Evolutionary conservation across 2,888 invertebrate species (phyloP), one percentile per base, ranked within the genome.

Genomic region (Germaria angustata): DNA sequence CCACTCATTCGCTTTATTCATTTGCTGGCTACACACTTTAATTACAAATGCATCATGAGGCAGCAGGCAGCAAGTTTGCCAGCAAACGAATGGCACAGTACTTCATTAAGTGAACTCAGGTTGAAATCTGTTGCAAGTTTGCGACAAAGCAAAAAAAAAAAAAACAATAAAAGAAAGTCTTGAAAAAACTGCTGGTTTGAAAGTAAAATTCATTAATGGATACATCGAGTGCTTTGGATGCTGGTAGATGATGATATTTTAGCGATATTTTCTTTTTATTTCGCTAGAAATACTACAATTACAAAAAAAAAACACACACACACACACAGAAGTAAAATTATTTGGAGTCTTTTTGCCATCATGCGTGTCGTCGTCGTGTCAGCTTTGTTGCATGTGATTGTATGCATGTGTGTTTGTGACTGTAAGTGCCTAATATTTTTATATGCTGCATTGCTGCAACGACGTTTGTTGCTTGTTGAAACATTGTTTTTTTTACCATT

Each of bases 81-180:
- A 9, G 24, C 34, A 6, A 28, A 28, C 28, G 4, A 28, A 28
- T 28, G 28, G 28, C 28, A 28, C 28, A 28, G 65, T 49, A 78
- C 66, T 82, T 82, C 65, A 72, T 79, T 51, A 76, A 57, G 59
- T 73, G 79, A 76, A 79, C 75, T 82, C 57, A 79, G 79, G 82
- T 82, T 78, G 75, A 79, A 82, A 81, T 78, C 51, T 81, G 78
- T 81, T 81, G 81, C 77, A 77, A 68, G 61, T 61, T 49, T n/a
- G n/a, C n/a, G n/a, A n/a, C n/a, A n/a, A n/a, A 4, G 5, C 2
- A 20, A 55, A 51, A 41, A 1, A 55, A n/a, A 32, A 51, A 53
- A 55, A 22, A 17, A 53, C 17, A 17, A 59, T 28, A n/a, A 49
- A 51, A 73, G 49, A 75, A 69, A 75, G 68, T 75, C 46, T 66